Base-by-base conservation (phyloP, 2,888 invertebrate species). In the Villa cingulata region DNA sequence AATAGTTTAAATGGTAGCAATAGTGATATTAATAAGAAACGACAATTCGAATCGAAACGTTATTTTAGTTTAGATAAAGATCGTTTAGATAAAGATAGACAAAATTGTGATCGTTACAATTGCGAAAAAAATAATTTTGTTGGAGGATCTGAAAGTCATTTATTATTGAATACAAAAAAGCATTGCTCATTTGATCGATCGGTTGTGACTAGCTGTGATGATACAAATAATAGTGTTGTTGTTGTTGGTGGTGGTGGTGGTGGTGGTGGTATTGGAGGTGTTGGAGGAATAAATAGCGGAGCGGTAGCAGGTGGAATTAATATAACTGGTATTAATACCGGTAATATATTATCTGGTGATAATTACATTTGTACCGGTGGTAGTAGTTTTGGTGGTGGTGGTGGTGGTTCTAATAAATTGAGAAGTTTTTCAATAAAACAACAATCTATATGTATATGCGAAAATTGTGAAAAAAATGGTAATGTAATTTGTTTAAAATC, bases 1-100 rank as follows among this genome's bases (percentile, higher is more conserved):
- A 54, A 50, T 42, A 57, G 56, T 37, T 48, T 55, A 1, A 54
- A 54, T 45, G 56, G 53, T 27, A 58, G 57, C 23, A 52, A 53
- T 19, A 52, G 43, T 37, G 57, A 55, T 32, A 27, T 57, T 12
- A 34, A 48, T 5, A 55, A 55, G 12, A 55, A 56, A 40, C 53
- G 51, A 34, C 44, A 54, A 14, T 51, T 56, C 3, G 55, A 54
- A 32, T 50, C 57, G 14, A 55, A 56, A 39, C 51, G 54, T 0
- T 57, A 55, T 46, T 57, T 53, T 23, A 58, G 58, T 17, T 42
- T 58, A 14, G 58, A 58, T 45, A 58, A 58, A 43, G 57, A 57
- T 9, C 55, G 53, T 37, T 42, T 41, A 12, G 54, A 53, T 37
- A 53, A 53, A 38, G 53, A 52, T 27, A 41, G 37, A 17, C 29